phyloP scores from a whole-genome alignment of 2,797 vertebrate species.

The Intellagama lesueurii region DNA sequence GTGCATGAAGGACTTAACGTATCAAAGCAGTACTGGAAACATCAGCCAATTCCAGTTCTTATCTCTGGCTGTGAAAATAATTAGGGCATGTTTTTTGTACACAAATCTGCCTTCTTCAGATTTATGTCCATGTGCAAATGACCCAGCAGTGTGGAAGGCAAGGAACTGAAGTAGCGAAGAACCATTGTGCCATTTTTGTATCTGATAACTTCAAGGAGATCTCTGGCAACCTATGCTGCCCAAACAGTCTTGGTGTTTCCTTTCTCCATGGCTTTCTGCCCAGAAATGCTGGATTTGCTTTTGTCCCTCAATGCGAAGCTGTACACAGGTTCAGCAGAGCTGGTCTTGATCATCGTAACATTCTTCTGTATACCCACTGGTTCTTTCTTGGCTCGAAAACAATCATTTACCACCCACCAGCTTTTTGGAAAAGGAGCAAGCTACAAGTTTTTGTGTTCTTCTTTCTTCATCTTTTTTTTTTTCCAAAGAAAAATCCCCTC shows the following conservation, averaged over 20 bases:
- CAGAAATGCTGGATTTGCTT: conserved; percentile 29
- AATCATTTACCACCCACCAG: background rate
- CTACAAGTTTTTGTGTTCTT: background rate
- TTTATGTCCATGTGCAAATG: background rate
- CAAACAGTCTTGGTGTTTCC: conserved; percentile 6
- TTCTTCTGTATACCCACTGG: background rate
- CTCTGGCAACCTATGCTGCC: conserved; percentile 1
- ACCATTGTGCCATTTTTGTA: conserved; percentile 37
- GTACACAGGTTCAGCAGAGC: conserved; percentile 14
- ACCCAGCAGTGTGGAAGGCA: conserved; percentile 39
- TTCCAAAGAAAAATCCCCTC: accelerated
- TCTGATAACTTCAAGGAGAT: conserved; percentile 19
- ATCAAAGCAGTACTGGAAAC: background rate
- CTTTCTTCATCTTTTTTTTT: conserved; percentile 12
- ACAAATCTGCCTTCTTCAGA: background rate
- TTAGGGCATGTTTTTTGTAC: background rate
- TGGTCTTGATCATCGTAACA: conserved; percentile 5
- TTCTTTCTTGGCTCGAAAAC: background rate
- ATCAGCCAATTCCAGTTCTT: background rate
- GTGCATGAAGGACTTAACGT: background rate
- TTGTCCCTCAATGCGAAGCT: background rate
- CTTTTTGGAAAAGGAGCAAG: background rate
- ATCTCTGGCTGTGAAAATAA: background rate
- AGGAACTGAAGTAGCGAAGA: conserved; percentile 60
- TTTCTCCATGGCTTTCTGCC: background rate